phyloP scores from a whole-genome alignment of 2,888 invertebrate genomes.

The Lepeophtheirus nordmannii region DNA sequence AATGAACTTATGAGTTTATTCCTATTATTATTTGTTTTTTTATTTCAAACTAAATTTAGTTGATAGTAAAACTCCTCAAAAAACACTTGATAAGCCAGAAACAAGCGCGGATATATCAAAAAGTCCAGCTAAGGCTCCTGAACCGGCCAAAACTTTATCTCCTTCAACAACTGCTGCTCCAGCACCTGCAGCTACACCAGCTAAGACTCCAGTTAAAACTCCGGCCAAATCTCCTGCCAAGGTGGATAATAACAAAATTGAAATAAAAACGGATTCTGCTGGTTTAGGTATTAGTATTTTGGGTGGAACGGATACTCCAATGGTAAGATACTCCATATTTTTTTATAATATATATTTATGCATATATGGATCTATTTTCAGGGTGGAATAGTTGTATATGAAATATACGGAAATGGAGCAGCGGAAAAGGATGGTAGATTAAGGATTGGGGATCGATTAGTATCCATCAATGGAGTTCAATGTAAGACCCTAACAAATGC shows the following conservation, averaged over 20 bases:
- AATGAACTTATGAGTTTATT: neutral
- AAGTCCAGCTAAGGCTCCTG: too few species aligned
- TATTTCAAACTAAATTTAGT: neutral
- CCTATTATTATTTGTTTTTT: too few species aligned
- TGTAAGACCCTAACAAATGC: conserved; percentile 10
- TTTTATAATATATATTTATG: too few species aligned
- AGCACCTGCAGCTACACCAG: conserved; percentile 4
- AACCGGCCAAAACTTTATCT: neutral
- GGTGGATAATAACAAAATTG: conserved; percentile 16
- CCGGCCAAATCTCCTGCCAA: conserved; percentile 24
- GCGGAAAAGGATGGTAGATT: conserved; percentile 16
- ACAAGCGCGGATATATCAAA: neutral
- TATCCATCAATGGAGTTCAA: conserved; percentile 7
- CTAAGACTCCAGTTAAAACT: conserved; percentile 16
- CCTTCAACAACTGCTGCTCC: conserved; percentile 1
- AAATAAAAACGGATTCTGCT: conserved; percentile 19
- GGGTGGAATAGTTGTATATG: conserved; percentile 22
- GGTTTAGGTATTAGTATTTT: conserved; percentile 20
- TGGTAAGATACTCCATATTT: conserved; percentile 9
- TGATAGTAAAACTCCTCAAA: neutral
- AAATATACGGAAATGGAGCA: conserved; percentile 19
- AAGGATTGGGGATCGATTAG: conserved; percentile 3
- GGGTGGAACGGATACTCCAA: conserved; percentile 19
- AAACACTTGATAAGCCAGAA: neutral
- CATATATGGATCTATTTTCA: neutral